Percentiles rank a stretch among this genome's conserved stretches.
Evolutionary conservation across 2,797 vertebrate species (phyloP).

Genomic region (Clarias platycephalus): DNA sequence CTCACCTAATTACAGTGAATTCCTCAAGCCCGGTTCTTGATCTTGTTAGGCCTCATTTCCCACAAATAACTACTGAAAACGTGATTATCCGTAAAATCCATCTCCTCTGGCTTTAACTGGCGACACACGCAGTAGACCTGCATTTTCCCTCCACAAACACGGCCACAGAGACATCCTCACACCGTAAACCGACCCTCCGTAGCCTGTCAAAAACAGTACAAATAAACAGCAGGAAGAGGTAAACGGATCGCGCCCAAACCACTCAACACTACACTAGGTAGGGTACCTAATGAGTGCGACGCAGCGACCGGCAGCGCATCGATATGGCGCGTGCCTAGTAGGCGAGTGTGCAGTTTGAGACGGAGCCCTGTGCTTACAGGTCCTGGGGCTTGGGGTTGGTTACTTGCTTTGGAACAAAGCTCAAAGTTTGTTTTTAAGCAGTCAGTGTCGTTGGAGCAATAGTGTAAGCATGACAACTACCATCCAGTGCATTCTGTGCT

Average conservation of each 20-base stretch:
- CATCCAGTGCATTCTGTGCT: neutral
- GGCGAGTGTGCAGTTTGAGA: neutral
- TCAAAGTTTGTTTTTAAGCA: neutral
- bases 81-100: conserved; percentile 28
- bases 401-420: neutral
- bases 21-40: conserved; percentile 42
- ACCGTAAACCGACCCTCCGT: neutral
- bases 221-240: conserved; percentile 19
- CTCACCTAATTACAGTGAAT: conserved; percentile 52
- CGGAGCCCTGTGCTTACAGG: neutral
- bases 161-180: neutral
- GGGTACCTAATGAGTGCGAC: neutral
- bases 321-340: neutral
- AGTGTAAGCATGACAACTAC: neutral
- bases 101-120: neutral
- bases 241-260: neutral
- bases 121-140: neutral
- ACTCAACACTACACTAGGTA: neutral
- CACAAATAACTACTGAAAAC: neutral
- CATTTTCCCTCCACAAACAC: neutral
- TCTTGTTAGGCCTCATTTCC: conserved; percentile 61
- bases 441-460: neutral
- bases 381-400: neutral
- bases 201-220: neutral
- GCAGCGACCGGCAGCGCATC: too few relatives aligned